A percentile compares a stretch with the other conserved stretches of the same genome.
Conservation (phyloP, 2,888 invertebrate species). For the Nezara viridula region DNA sequence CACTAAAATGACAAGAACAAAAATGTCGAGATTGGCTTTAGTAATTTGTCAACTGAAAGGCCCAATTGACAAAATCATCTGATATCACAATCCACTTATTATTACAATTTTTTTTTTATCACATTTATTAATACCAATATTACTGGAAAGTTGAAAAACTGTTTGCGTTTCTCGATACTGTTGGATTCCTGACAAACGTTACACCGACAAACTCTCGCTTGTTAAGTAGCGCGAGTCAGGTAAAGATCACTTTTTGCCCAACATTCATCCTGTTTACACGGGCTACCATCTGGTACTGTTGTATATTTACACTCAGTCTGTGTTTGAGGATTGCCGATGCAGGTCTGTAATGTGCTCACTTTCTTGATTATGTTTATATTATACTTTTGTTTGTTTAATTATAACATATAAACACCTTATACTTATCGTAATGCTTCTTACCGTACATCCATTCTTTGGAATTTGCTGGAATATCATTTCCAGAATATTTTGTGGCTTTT, state of each 20-base stretch:
- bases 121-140: not conserved
- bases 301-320: conserved; percentile 24
- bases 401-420: not conserved
- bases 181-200: not conserved
- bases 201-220: not conserved
- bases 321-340: conserved; percentile 28
- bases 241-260: conserved; percentile 15
- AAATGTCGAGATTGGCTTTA: too few species aligned
- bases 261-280: conserved; percentile 40
- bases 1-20: too few species aligned
- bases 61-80: too few species aligned
- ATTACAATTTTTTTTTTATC: not conserved
- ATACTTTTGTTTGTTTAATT: not conserved
- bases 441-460: too few species aligned
- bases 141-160: not conserved
- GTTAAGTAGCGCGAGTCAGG: not conserved
- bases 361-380: not conserved
- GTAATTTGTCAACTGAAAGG: too few species aligned
- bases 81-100: not conserved
- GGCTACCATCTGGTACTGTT: not conserved
- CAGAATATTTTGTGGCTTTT: too few species aligned
- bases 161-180: not conserved
- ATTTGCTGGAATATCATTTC: too few species aligned
- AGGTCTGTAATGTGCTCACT: not conserved
- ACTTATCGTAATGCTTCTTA: too few species aligned